Base-by-base conservation (phyloP, 2,113 vertebrate species). In the Ctenodactylus gundi region DNA sequence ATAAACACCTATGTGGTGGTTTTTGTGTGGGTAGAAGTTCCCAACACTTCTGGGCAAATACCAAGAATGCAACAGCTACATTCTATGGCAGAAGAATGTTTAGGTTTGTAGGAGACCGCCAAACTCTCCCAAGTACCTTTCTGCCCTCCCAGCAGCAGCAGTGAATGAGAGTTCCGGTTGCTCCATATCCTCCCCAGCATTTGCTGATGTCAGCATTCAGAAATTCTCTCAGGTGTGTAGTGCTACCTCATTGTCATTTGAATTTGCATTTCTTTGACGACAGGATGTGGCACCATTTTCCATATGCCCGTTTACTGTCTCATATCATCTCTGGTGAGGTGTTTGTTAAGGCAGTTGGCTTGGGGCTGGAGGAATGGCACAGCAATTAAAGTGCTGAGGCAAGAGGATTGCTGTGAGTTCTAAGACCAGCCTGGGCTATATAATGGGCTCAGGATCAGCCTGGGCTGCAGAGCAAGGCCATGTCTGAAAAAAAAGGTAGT, bases 151-250 rank as follows among this genome's bases (percentile, higher is more conserved):
- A 14, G 23, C 25, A 39, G 25, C 41, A 3, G 0, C 41, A 3
- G 0, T 0, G 25, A 68, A 25, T 11, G 6, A 34, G 78, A 13
- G 1, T 51, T 31, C 72, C 17, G 4, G 29, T 51, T 44, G 72
- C 72, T 75, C 72, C 46, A 31, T 25, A 34, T 29, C 15, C 58
- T 57, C 6, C 2, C 62, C 17, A 46, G 31, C 41, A 1, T 1
- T 7, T 46, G 27, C 13, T 46, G 20, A 1, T 14, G 27, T n/a
- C 39, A 9, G 53, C 1, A 39, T 18, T 4, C 44, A 27, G 23
- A 14, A n/a, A 3, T 23, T 51, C 90, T 41, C 13, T 13, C 6
- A 9, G 17, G 29, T 15, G 7, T 21, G 4, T 15, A 34, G 27
- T 12, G 20, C 8, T 39, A 9, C 23, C 14, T 51, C 2, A 0